A percentile compares a stretch with the other conserved stretches of the same genome.
Evolutionary conservation across 2,113 vertebrate genomes (phyloP).

Genomic region (Ailuropoda melanoleuca): DNA sequence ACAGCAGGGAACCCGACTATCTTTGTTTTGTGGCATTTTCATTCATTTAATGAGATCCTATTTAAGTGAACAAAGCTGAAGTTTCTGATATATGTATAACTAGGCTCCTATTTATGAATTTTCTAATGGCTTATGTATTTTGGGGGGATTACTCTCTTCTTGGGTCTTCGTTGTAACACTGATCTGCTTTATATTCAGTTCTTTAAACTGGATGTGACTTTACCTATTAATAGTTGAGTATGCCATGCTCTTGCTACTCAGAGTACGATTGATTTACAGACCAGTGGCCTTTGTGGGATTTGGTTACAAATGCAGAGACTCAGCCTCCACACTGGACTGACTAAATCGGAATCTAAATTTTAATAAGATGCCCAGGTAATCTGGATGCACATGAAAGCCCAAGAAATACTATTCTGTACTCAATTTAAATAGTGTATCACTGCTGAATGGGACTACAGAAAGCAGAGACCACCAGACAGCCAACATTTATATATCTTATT

Average conservation of each 20-base stretch:
- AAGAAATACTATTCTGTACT: neutral
- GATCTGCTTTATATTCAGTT: neutral
- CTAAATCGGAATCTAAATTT: neutral
- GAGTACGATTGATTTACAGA: neutral
- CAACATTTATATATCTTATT: neutral
- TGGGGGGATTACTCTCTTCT: neutral
- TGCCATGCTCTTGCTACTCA: neutral
- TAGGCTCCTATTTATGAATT: neutral
- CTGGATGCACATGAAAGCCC: neutral
- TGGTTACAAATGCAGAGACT: neutral
- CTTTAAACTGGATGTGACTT: neutral
- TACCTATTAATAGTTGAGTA: neutral
- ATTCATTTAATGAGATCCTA: neutral
- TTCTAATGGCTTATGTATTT: neutral
- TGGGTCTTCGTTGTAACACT: neutral
- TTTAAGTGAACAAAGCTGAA: constrained; percentile 33
- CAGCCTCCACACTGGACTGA: neutral
- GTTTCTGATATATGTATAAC: neutral
- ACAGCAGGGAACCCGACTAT: neutral
- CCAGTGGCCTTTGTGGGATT: neutral
- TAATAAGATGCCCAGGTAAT: neutral
- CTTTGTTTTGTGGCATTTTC: constrained; percentile 41
- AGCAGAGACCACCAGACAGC: neutral
- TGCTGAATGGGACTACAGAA: neutral
- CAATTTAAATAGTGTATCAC: neutral